Evolutionary conservation across 2,797 vertebrate species (phyloP).

Genomic region (Typhlichthys subterraneus): DNA sequence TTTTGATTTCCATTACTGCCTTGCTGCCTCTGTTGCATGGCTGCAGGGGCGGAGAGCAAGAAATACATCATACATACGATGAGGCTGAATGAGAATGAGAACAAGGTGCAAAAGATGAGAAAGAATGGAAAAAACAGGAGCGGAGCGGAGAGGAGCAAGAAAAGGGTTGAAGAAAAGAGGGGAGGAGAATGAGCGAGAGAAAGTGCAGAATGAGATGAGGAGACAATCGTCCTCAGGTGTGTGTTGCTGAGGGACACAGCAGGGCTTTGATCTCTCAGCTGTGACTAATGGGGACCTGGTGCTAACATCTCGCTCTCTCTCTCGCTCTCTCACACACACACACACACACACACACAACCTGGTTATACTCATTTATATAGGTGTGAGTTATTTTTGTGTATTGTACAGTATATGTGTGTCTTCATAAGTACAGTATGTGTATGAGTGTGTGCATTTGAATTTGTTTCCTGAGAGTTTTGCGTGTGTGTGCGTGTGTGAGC

Average conservation of each 20-base stretch:
- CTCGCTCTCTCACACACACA: conserved; percentile 19
- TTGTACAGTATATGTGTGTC: neutral
- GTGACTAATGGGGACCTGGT: conserved; percentile 57
- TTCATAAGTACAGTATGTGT: conserved; percentile 16
- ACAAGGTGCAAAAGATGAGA: neutral
- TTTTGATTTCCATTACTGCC: too few relatives aligned
- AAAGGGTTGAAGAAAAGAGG: conserved; percentile 1
- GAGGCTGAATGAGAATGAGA: neutral
- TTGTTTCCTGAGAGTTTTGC: neutral
- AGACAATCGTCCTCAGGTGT: neutral
- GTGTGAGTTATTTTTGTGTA: neutral
- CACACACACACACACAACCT: conserved; percentile 14
- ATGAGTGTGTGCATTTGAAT: conserved; percentile 10
- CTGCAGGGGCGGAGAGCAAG: neutral
- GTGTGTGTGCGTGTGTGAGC: conserved; percentile 1
- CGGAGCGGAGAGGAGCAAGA: neutral
- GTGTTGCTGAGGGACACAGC: conserved; percentile 25
- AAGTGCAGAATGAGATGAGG: conserved; percentile 5
- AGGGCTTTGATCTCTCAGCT: conserved; percentile 64
- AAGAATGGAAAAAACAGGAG: neutral
- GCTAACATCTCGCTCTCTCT: conserved; percentile 50
- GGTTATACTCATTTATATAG: neutral
- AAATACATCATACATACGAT: neutral
- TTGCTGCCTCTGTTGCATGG: neutral
- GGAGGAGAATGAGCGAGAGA: neutral